A percentile compares a stretch with the other conserved stretches of the same genome.
Evolutionary conservation across 2,888 invertebrate genomes (phyloP).

Genomic region (Fragum fragum): DNA sequence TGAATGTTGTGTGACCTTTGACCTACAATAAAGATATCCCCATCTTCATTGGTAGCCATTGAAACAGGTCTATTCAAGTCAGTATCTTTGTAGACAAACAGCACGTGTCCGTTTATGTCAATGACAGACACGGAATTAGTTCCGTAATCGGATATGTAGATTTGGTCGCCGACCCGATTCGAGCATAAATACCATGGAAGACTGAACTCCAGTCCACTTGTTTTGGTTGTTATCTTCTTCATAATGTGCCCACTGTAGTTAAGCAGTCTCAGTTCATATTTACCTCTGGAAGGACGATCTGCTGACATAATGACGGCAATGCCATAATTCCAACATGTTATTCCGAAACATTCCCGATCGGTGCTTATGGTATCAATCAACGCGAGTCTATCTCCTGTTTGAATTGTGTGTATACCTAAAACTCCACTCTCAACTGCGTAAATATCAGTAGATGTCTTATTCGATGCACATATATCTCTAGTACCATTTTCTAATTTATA

Average conservation of each 20-base stretch:
- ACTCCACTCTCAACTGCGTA: conserved; percentile 50
- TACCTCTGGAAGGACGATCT: conserved; percentile 30
- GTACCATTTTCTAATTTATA: conserved; percentile 48
- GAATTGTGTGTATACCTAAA: conserved; percentile 39
- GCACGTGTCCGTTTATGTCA: conserved; percentile 48
- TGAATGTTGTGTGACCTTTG: conserved; percentile 62
- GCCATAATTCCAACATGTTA: conserved; percentile 54
- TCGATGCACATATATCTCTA: conserved; percentile 56
- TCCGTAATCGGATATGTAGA: conserved; percentile 60
- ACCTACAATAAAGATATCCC: conserved; percentile 52
- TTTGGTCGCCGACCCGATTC: conserved; percentile 36
- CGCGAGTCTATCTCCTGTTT: conserved; percentile 21
- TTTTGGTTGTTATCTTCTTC: conserved; percentile 37
- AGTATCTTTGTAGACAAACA: conserved; percentile 48
- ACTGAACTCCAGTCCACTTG: conserved; percentile 40
- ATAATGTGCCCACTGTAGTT: conserved; percentile 46
- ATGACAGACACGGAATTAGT: conserved; percentile 50
- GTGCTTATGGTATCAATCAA: conserved; percentile 36
- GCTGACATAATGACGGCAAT: conserved; percentile 46
- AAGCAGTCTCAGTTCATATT: conserved; percentile 48
- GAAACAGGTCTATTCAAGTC: conserved; percentile 52
- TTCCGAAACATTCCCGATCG: conserved; percentile 51
- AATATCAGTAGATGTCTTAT: conserved; percentile 34
- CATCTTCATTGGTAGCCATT: conserved; percentile 42
- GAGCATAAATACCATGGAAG: conserved; percentile 62